Percentiles rank a stretch among this genome's conserved stretches.
These are phyloP conservation scores for Drosophila maculinotata DNA, from an alignment of 2,888 invertebrate genomes.

Conservation along the genomic window DNA sequence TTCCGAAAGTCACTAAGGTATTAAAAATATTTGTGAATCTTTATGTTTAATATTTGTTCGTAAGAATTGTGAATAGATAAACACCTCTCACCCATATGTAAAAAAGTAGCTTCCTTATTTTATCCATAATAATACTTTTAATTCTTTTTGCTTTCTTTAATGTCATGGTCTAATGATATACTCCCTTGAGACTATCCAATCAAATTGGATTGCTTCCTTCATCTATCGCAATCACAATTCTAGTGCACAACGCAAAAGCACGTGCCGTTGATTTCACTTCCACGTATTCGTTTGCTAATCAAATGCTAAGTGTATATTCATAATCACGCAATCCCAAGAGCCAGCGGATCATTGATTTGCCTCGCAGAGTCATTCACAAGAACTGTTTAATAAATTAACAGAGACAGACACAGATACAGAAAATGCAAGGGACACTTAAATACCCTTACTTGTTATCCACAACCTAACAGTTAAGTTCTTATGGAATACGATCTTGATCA, in stretches of 20 bases:
- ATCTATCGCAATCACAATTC: conserved; percentile 2
- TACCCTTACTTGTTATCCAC: conserved; percentile 11
- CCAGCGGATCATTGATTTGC: conserved; percentile 33
- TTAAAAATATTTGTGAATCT: too few species aligned
- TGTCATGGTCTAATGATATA: neutral
- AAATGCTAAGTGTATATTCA: conserved; percentile 46
- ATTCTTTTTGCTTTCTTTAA: neutral
- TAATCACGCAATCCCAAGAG: conserved; percentile 48
- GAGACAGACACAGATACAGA: neutral
- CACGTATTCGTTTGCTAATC: conserved; percentile 55
- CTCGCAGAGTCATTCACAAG: conserved; percentile 31
- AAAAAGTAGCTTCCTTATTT: neutral
- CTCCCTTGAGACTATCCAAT: conserved; percentile 5
- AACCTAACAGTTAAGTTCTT: too few species aligned
- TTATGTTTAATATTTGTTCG: too few species aligned
- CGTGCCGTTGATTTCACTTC: conserved; percentile 47
- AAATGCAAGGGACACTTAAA: neutral
- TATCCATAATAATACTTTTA: neutral
- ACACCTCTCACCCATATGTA: too few species aligned
- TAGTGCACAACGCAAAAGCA: conserved; percentile 10
- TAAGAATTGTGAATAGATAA: too few species aligned
- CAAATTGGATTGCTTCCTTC: conserved; percentile 37
- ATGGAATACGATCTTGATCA: too few species aligned
- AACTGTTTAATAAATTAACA: conserved; percentile 57
- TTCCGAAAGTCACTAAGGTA: too few species aligned